These are phyloP conservation scores for Acleris literana DNA, from an alignment of 2,888 invertebrate species.

Conservation along the genomic window DNA sequence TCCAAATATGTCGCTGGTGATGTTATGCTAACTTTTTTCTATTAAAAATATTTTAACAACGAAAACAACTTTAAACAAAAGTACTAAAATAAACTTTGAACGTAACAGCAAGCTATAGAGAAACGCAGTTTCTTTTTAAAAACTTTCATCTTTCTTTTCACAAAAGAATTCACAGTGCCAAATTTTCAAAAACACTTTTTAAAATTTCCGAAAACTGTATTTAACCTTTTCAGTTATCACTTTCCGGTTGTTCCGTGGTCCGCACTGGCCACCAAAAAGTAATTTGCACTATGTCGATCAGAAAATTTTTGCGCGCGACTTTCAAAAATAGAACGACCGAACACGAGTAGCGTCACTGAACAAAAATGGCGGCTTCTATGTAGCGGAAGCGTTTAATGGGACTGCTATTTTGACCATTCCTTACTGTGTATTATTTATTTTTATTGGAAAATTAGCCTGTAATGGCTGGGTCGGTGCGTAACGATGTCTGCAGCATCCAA, in stretches of 20 bases:
- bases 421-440: constrained; percentile 72
- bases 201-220: constrained; percentile 38
- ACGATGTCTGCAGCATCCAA: constrained; percentile 54
- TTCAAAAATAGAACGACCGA: constrained; percentile 63
- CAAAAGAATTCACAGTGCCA: constrained; percentile 71
- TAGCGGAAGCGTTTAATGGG: constrained; percentile 62
- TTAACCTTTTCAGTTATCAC: constrained; percentile 45
- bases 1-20: constrained; percentile 48
- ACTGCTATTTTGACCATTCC: constrained; percentile 71
- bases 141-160: constrained; percentile 79
- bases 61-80: constrained; percentile 30
- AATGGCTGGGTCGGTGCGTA: constrained; percentile 69
- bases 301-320: constrained; percentile 62
- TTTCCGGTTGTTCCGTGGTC: constrained; percentile 48
- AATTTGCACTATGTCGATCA: constrained; percentile 53
- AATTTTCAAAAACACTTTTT: constrained; percentile 20
- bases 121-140: constrained; percentile 79
- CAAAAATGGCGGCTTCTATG: constrained; percentile 59
- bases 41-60: constrained; percentile 11
- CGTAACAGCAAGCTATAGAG: constrained; percentile 64
- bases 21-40: constrained; percentile 45
- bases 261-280: constrained; percentile 50
- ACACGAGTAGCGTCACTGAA: constrained; percentile 50
- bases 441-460: constrained; percentile 79
- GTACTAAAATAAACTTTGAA: constrained; percentile 46